A percentile compares a stretch with the other conserved stretches of the same genome.
Evolutionary conservation across 2,888 invertebrate species (phyloP).

Genomic region (Perizoma flavofasciatum): DNA sequence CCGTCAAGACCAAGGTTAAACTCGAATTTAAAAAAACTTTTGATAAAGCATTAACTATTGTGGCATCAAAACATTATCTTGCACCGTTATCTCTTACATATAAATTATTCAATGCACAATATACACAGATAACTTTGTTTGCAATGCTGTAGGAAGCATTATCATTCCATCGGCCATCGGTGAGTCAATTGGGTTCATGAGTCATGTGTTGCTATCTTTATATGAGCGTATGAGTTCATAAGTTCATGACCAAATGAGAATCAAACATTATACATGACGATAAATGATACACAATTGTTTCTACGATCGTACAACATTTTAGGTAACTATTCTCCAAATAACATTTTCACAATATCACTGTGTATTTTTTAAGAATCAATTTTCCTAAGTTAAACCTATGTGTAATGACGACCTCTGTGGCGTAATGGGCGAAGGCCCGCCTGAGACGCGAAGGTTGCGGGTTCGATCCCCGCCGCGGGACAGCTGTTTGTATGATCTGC

Average conservation of each 20-base stretch:
- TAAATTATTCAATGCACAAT: slow-evolving; percentile 34
- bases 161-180: slow-evolving; percentile 24
- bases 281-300: too few relatives aligned
- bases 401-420: too few relatives aligned
- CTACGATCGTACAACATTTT: too few relatives aligned
- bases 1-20: too few relatives aligned
- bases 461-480: too few relatives aligned
- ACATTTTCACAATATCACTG: too few relatives aligned
- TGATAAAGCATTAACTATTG: not conserved
- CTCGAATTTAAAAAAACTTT: not conserved
- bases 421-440: too few relatives aligned
- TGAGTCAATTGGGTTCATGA: slow-evolving; percentile 22
- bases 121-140: slow-evolving; percentile 29
- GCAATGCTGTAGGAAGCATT: slow-evolving; percentile 28
- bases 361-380: too few relatives aligned
- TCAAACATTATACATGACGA: not conserved
- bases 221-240: slow-evolving; percentile 7
- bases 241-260: slow-evolving; percentile 10
- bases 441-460: too few relatives aligned
- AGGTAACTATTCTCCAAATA: too few relatives aligned
- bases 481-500: too few relatives aligned
- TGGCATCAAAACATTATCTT: slow-evolving; percentile 11
- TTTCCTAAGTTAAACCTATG: too few relatives aligned
- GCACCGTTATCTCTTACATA: slow-evolving; percentile 24
- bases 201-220: slow-evolving; percentile 17